Base-by-base conservation (phyloP, 1,140 invertebrate species). In the Nasonia longicornis region DNA sequence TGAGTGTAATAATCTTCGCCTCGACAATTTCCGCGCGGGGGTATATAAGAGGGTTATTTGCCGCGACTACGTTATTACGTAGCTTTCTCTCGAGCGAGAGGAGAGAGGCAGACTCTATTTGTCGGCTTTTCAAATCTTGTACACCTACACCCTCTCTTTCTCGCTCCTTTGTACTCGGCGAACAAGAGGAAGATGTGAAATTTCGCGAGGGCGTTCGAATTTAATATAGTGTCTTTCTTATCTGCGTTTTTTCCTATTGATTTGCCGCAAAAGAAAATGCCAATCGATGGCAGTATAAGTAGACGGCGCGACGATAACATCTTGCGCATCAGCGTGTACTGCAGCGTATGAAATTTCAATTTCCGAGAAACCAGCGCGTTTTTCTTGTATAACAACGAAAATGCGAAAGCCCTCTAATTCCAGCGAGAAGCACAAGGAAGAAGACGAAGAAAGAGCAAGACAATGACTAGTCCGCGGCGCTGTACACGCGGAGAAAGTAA, bases 1-100 rank as follows among this genome's bases (percentile, higher is more conserved):
- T 20, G 66, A 69, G 31, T 69, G 66, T 35, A 69, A 69, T 69
- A 69, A 69, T 69, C 31, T 69, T 69, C 66, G 31, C 66, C 26
- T 69, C 66, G 31, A 35, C 66, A 16, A 69, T 69, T 69, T 58
- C 66, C 26, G 11, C 66, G 26, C 8, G 31, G 22, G 26, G 66
- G 66, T 31, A 31, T 31, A n/a, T n/a, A 69, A 35, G 66, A 58
- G 52, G 52, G 52, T 58, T 58, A 58, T 58, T 58, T 58, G 52
- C 52, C 52, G 52, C 20, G 52, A 58, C 52, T 58, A 69, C 66
- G 26, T 69, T 69, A 69, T 69, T 69, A 69, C 66, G 14, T 26
- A 26, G 26, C 66, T 69, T 31, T 31, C 52, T n/a, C 20, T 16
- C 52, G 52, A 58, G 20, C 6, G 3, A 20, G 16, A 58, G 52